phyloP scores from a whole-genome alignment of 2,797 vertebrate species.

The Microtus californicus region DNA sequence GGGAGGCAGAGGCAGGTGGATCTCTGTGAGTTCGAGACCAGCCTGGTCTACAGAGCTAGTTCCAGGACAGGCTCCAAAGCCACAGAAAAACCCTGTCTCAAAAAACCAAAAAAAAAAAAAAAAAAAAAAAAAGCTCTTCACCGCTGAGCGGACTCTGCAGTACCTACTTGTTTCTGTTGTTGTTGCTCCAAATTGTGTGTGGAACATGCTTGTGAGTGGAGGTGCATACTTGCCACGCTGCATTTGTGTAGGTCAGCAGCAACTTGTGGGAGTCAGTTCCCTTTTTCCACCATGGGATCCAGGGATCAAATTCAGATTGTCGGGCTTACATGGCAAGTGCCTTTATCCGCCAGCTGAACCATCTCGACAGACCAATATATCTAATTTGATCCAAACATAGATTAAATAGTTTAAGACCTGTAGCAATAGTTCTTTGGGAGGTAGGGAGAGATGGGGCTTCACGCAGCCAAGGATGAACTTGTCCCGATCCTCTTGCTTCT shows the following conservation, averaged over 20 bases:
- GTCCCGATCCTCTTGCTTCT: background rate
- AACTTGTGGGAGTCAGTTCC: background rate
- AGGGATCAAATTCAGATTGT: background rate
- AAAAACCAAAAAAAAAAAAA: no score
- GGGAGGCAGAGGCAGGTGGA: no score
- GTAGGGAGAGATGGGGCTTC: background rate
- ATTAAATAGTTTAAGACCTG: background rate
- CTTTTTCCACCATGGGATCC: background rate
- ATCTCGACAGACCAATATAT: background rate
- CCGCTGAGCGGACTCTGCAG: background rate
- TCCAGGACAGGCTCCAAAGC: no score
- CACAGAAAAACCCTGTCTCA: no score
- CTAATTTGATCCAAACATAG: background rate
- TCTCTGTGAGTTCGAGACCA: no score
- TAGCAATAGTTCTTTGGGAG: background rate
- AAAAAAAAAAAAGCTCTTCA: no score
- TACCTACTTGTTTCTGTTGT: background rate
- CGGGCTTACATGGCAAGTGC: background rate
- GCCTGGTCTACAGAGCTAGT: no score
- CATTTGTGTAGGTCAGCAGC: background rate
- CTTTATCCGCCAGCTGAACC: no score
- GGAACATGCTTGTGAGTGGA: background rate
- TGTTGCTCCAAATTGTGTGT: background rate
- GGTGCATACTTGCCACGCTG: background rate
- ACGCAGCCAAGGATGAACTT: background rate